Evolutionary conservation across 2,888 invertebrate genomes (phyloP).

Genomic region (Hydraecia micacea): DNA sequence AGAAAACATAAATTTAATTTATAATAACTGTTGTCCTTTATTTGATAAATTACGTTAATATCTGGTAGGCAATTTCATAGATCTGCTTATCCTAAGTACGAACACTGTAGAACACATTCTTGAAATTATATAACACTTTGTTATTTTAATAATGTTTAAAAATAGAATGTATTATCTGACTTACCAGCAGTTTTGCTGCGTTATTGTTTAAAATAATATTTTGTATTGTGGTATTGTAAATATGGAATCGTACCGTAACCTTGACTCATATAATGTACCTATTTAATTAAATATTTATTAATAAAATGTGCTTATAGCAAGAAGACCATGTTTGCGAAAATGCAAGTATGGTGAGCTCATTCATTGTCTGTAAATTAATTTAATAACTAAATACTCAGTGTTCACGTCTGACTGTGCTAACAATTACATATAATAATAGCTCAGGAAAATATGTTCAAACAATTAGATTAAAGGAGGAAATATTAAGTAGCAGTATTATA

Average conservation of each 20-base stretch:
- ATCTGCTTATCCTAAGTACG: not conserved
- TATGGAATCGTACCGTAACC: not conserved
- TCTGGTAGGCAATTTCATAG: not conserved
- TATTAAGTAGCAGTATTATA: not conserved
- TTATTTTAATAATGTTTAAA: conserved; percentile 1
- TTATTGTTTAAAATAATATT: not conserved
- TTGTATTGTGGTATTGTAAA: not conserved
- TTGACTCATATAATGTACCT: not conserved
- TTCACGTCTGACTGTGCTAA: not conserved
- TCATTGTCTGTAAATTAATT: conserved; percentile 4
- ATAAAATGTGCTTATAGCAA: not conserved
- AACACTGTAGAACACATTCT: too few relatives aligned
- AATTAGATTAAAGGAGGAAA: not conserved
- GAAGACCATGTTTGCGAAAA: conserved; percentile 7
- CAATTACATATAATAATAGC: not conserved
- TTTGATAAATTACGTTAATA: not conserved
- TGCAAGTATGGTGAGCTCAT: conserved; percentile 9
- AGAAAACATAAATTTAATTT: not conserved
- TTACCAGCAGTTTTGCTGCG: not conserved
- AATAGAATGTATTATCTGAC: conserved; percentile 13
- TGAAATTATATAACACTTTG: too few relatives aligned
- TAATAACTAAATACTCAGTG: not conserved
- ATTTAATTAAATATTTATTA: not conserved
- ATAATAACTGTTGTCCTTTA: not conserved
- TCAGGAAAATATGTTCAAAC: conserved; percentile 28